Percentiles rank a stretch among this genome's conserved stretches.
Conservation (phyloP, 2,113 vertebrate genomes). For the Spheniscus mendiculus region DNA sequence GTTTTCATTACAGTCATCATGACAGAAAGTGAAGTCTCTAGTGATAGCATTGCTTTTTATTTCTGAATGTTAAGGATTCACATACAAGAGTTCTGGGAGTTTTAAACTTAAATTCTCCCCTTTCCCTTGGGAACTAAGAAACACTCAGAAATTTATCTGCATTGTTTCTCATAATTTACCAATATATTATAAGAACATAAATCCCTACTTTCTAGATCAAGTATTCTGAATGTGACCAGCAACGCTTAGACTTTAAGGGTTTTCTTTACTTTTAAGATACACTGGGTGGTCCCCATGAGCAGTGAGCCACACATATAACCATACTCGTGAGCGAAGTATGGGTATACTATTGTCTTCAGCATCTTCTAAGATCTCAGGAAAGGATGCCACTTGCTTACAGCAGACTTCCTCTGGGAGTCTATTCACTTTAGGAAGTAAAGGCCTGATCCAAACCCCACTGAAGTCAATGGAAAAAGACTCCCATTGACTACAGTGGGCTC, state of each 20-base stretch:
- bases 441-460: conserved; percentile 59
- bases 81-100: not conserved
- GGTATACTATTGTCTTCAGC: not conserved
- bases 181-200: not conserved
- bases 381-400: not conserved
- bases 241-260: not conserved
- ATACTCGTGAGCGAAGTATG: not conserved
- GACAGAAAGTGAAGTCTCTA: not conserved
- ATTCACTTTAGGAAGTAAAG: conserved; percentile 58
- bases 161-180: not conserved
- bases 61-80: not conserved
- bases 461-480: conserved; percentile 66
- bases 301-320: not conserved
- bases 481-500: conserved; percentile 67
- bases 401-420: not conserved
- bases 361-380: conserved; percentile 5
- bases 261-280: not conserved
- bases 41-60: not conserved
- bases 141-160: not conserved
- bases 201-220: not conserved
- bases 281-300: not conserved
- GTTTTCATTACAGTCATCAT: not conserved
- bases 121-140: not conserved
- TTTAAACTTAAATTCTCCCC: not conserved
- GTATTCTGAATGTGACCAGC: not conserved